Evolutionary conservation across 37 sponge, comb jelly and placozoan species (phyloP).

Genomic region (Crambe crambe): DNA sequence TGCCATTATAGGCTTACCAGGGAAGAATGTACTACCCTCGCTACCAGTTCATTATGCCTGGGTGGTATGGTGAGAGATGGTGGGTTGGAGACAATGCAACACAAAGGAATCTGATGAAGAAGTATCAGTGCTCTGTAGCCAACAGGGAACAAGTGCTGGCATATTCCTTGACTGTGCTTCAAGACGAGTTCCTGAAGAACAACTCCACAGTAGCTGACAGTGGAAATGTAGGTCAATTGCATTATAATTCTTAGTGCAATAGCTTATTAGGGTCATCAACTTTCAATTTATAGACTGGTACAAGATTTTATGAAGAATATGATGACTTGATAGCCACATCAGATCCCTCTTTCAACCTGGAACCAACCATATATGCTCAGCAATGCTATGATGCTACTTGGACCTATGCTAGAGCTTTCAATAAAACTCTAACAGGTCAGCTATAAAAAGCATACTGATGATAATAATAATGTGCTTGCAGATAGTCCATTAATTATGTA

Average conservation of each 20-base stretch:
- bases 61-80: constrained; percentile 38
- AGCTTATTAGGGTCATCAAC: no score
- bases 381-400: constrained; percentile 46
- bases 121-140: background rate
- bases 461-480: no score
- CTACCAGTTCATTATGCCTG: constrained; percentile 29
- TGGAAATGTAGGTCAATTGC: constrained; percentile 31
- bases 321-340: background rate
- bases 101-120: background rate
- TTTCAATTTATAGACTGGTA: background rate
- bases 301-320: background rate
- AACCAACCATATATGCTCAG: background rate
- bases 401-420: constrained; percentile 25
- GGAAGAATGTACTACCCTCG: constrained; percentile 17
- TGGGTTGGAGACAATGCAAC: background rate
- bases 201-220: background rate
- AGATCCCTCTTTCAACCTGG: background rate
- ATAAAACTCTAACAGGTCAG: constrained; percentile 3
- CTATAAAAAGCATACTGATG: no score
- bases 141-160: constrained; percentile 2
- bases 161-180: background rate
- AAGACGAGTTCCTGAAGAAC: background rate
- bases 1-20: constrained; percentile 23
- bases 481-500: no score
- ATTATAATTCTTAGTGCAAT: no score